Evolutionary conservation across 2,888 invertebrate genomes (phyloP).

Genomic region (Norana najaformis): DNA sequence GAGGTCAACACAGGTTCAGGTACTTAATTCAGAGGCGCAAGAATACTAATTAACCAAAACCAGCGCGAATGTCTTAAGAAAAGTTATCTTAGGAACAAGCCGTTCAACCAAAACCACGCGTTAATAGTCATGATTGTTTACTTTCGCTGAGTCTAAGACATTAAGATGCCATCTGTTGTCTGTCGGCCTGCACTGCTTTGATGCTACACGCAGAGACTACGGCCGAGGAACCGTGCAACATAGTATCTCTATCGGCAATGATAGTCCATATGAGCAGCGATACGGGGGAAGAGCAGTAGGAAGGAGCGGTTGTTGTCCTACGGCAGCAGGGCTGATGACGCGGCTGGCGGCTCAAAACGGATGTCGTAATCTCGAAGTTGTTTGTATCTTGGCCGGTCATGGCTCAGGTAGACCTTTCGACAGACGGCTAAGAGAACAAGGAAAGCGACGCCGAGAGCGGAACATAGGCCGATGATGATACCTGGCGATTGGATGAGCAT

Average conservation of each 20-base stretch:
- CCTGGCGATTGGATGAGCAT: background rate
- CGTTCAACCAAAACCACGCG: background rate
- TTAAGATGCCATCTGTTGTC: background rate
- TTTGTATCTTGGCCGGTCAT: conserved; percentile 14
- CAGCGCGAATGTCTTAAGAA: background rate
- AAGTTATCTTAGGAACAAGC: background rate
- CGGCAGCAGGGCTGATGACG: conserved; percentile 25
- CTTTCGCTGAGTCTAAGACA: background rate
- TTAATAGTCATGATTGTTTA: background rate
- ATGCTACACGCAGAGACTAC: background rate
- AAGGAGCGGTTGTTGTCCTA: background rate
- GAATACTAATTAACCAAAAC: background rate
- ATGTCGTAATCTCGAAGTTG: conserved; percentile 29
- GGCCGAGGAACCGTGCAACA: background rate
- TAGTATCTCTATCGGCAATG: background rate
- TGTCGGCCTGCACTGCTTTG: background rate
- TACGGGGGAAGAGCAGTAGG: background rate
- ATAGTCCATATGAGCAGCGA: background rate
- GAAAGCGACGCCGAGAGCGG: conserved; percentile 10
- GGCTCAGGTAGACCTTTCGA: conserved; percentile 3
- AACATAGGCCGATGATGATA: conserved; percentile 23
- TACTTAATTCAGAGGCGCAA: background rate
- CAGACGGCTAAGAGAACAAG: conserved; percentile 17
- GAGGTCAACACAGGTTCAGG: background rate
- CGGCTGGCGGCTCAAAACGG: conserved; percentile 28